phyloP scores from a whole-genome alignment of 2,888 invertebrate genomes.

The Stratiomys singularior region DNA sequence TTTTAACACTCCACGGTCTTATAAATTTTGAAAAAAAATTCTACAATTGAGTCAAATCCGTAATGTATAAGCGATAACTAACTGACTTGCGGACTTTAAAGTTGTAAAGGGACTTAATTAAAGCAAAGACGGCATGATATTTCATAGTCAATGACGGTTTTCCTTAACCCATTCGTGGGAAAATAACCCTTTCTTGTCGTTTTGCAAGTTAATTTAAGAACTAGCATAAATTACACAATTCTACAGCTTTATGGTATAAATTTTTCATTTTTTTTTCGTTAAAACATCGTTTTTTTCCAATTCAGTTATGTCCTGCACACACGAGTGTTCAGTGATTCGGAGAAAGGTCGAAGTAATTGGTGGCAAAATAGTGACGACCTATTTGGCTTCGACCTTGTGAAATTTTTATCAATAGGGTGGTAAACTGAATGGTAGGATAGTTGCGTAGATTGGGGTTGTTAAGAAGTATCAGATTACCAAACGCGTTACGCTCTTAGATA shows the following conservation, averaged over 20 bases:
- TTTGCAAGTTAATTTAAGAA: background rate
- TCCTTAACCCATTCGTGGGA: conserved; percentile 1
- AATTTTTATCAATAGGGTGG: conserved; percentile 42
- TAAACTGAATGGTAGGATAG: background rate
- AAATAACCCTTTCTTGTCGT: conserved; percentile 13
- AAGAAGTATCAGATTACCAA: conserved; percentile 33
- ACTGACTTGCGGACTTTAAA: too few relatives aligned
- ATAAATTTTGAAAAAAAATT: too few relatives aligned
- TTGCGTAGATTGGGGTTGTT: conserved; percentile 7
- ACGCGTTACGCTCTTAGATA: background rate
- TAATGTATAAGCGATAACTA: too few relatives aligned
- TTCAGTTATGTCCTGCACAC: background rate
- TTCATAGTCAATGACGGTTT: too few relatives aligned
- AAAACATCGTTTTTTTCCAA: background rate
- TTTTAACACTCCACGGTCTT: too few relatives aligned
- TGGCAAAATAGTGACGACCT: conserved; percentile 42
- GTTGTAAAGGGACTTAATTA: background rate
- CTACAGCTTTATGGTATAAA: background rate
- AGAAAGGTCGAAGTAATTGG: conserved; percentile 43
- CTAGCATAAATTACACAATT: conserved; percentile 1
- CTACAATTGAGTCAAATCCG: too few relatives aligned
- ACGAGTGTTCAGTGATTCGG: conserved; percentile 19
- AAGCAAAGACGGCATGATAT: too few relatives aligned
- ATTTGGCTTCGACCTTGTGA: conserved; percentile 42
- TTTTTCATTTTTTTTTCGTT: background rate